Conservation (phyloP, 2,888 invertebrate species). For the Lepidochitona cinerea region DNA sequence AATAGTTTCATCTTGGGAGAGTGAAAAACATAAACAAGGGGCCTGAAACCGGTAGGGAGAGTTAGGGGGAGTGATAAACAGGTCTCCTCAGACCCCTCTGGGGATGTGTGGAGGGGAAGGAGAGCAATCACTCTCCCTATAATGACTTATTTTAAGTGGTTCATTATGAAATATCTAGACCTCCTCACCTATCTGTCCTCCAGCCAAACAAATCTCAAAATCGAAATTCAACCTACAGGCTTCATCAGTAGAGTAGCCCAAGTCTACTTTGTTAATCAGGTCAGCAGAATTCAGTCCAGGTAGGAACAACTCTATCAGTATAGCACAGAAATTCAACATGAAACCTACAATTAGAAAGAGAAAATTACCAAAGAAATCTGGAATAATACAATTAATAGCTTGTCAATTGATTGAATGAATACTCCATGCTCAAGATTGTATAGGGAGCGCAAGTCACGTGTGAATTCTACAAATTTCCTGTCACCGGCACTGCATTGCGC, state of each 20-base stretch:
- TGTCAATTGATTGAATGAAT: too few species aligned
- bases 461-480: neutral
- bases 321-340: conserved; percentile 32
- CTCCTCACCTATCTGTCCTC: conserved; percentile 30
- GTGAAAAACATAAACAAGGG: too few species aligned
- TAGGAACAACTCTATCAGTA: conserved; percentile 32
- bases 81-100: too few species aligned
- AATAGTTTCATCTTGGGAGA: too few species aligned
- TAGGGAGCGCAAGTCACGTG: neutral
- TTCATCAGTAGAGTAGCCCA: conserved; percentile 20
- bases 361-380: neutral
- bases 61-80: too few species aligned
- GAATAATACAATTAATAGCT: too few species aligned
- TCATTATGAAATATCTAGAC: neutral
- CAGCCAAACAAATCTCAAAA: conserved; percentile 33
- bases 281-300: conserved; percentile 21
- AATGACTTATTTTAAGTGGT: too few species aligned
- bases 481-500: too few species aligned
- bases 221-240: conserved; percentile 31
- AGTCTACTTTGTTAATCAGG: conserved; percentile 26
- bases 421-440: too few species aligned
- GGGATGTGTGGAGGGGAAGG: too few species aligned
- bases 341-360: conserved; percentile 17
- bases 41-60: too few species aligned
- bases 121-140: too few species aligned